phyloP scores from a whole-genome alignment of 2,797 vertebrate species.

The Toxotes lorentzi region DNA sequence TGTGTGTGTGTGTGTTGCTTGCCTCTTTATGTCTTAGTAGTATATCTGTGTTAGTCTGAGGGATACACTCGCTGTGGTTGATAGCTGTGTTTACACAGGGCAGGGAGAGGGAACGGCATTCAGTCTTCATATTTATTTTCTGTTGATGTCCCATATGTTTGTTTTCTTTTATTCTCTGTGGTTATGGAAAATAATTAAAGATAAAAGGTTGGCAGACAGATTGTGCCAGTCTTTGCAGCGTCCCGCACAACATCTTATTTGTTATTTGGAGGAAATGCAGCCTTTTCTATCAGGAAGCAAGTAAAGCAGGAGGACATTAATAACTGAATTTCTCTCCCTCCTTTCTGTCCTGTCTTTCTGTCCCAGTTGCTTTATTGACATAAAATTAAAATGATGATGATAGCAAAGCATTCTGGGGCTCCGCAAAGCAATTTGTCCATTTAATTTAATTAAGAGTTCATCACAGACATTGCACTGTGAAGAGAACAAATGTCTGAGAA shows the following conservation, averaged over 20 bases:
- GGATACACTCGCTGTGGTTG: constrained; percentile 33
- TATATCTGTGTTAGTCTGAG: constrained; percentile 38
- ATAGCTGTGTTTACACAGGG: constrained; percentile 67
- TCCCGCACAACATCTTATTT: constrained; percentile 3
- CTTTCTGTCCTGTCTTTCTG: not conserved
- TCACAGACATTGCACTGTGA: not conserved
- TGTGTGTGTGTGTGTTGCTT: constrained; percentile 21
- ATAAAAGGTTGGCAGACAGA: constrained; percentile 25
- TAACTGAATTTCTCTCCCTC: not conserved
- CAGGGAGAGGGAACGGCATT: not conserved
- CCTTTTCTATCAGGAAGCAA: constrained; percentile 13
- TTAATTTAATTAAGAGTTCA: constrained; percentile 6
- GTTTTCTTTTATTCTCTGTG: constrained; percentile 30
- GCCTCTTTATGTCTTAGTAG: constrained; percentile 42
- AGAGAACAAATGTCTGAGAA: not conserved
- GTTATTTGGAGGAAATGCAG: constrained; percentile 13
- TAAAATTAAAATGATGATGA: not conserved
- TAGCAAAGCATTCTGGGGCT: constrained; percentile 1
- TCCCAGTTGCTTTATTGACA: constrained; percentile 15
- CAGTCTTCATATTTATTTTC: constrained; percentile 34
- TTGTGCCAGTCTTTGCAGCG: constrained; percentile 13
- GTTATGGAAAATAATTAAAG: constrained; percentile 31
- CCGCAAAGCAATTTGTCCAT: constrained; percentile 6
- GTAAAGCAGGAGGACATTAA: constrained; percentile 7
- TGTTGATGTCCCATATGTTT: constrained; percentile 25